Base-by-base conservation (phyloP, 2,888 invertebrate genomes). In the Malthinus flaveolus region DNA sequence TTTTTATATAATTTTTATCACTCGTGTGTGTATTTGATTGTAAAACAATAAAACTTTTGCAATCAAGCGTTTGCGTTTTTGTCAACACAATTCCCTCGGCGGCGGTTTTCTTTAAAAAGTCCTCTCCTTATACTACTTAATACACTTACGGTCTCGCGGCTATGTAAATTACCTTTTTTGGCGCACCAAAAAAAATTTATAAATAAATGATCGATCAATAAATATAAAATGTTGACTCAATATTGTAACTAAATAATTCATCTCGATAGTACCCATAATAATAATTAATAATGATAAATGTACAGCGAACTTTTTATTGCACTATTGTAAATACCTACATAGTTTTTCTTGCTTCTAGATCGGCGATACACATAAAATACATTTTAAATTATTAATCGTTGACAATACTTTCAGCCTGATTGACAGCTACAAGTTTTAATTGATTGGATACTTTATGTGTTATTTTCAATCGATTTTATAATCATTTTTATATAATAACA, bases 361-460 rank as follows among this genome's bases (percentile, higher is more conserved):
- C 46, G 13, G 31, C 12, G 33, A 52, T 47, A 51, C 50, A 58
- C 61, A 61, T 61, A 61, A 61, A 61, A 50, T 58, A 58, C 61
- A 51, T 49, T 61, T 58, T 58, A 51, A 61, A 61, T 53, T 60
- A 60, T 56, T 49, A 52, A 55, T 61, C 60, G 56, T 49, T 61
- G 59, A 59, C 59, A 59, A 59, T 62, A 59, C 62, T 62, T 62
- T 62, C 59, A 50, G 51, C 36, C 51, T 59, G 59, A 62, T 62
- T 62, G 62, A 59, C 62, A 62, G 60, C 37, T 48, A 62, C 59
- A 56, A 49, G 53, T 59, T 62, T 59, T 62, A 62, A 62, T 62
- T 62, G 62, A 62, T 62, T 62, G 53, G 36, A 52, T 59, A 52
- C 56, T 62, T 60, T 62, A 62, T 62, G 52, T 45, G 59, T 50